Evolutionary conservation across 1,140 invertebrate species (phyloP).

Genomic region (Marisa cornuarietis): DNA sequence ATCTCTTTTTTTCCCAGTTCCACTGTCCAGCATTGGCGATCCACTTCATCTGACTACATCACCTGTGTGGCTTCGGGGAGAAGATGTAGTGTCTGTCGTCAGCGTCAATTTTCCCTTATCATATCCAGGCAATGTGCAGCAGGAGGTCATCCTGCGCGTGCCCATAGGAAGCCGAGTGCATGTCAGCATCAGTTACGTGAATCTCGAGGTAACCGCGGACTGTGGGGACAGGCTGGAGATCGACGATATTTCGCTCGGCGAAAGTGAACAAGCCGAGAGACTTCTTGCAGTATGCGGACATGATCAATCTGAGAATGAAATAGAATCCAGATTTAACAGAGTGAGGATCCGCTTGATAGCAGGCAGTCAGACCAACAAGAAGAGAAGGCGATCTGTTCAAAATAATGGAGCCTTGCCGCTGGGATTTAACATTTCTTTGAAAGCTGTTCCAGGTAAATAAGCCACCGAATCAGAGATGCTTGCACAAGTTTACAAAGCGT

Average conservation of each 20-base stretch:
- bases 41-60: no score
- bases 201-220: background rate
- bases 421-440: conserved; percentile 12
- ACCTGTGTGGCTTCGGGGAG: no score
- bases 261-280: background rate
- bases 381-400: background rate
- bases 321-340: conserved; percentile 5
- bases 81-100: background rate
- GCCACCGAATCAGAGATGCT: no score
- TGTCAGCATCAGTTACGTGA: conserved; percentile 11
- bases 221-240: conserved; percentile 6
- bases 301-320: conserved; percentile 1
- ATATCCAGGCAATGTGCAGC: background rate
- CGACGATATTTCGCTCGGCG: conserved; percentile 8
- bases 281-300: background rate
- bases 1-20: no score
- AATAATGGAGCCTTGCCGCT: background rate
- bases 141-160: background rate
- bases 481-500: no score
- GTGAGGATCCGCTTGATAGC: background rate
- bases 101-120: conserved; percentile 4
- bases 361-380: background rate
- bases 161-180: conserved; percentile 8
- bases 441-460: background rate
- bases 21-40: no score